Percentiles rank a stretch among this genome's conserved stretches.
phyloP scores from a whole-genome alignment of 1,140 invertebrate species.

The Oedothorax gibbosus region DNA sequence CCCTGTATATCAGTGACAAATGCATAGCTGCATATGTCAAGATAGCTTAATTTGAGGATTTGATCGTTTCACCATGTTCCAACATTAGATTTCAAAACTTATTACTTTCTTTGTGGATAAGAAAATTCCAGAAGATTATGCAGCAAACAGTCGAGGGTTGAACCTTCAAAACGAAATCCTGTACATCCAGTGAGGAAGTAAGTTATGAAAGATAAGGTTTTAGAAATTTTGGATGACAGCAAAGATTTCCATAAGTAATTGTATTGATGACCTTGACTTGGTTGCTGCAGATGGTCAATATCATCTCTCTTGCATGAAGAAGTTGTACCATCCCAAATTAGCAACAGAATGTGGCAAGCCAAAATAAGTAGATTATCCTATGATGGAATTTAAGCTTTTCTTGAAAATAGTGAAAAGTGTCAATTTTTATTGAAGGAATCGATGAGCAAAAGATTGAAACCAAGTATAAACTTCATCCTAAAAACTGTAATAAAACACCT shows the following conservation, averaged over 20 bases:
- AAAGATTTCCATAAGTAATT: not conserved
- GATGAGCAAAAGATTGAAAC: constrained; percentile 14
- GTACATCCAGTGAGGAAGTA: not conserved
- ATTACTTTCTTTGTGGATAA: constrained; percentile 3
- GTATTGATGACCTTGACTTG: not conserved
- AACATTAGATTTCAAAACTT: constrained; percentile 1
- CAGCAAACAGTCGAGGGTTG: not conserved
- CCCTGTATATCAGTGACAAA: not conserved
- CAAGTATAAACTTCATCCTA: constrained; percentile 28
- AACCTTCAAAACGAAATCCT: not conserved
- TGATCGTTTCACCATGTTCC: not conserved
- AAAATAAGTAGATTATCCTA: not conserved
- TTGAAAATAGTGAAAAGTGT: not conserved
- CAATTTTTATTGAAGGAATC: not conserved
- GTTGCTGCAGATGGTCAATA: constrained; percentile 8
- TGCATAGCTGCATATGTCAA: not conserved
- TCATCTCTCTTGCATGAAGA: not conserved
- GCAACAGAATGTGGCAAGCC: not conserved
- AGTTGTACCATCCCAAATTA: constrained; percentile 2
- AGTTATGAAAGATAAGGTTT: not conserved
- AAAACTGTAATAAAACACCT: constrained; percentile 36
- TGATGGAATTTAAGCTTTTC: not conserved
- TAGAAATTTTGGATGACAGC: not conserved
- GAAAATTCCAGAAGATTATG: not conserved
- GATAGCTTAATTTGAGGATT: not conserved